These are phyloP conservation scores for Haliclona indistincta DNA, from an alignment of 37 sponge, comb jelly and placozoan species.

Conservation along the genomic window DNA sequence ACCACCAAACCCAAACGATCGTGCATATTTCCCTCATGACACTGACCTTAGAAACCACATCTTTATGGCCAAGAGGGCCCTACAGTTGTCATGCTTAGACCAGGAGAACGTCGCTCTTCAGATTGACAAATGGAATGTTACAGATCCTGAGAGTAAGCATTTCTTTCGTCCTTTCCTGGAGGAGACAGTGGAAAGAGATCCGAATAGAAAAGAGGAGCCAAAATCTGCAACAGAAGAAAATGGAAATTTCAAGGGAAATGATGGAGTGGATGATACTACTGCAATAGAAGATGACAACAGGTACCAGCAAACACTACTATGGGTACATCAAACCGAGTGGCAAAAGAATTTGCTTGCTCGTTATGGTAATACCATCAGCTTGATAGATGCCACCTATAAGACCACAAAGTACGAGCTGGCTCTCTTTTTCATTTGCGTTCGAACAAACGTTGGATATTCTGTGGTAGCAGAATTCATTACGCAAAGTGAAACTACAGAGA, in stretches of 20 bases:
- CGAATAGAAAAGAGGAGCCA: too few relatives aligned
- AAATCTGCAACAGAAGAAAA: too few relatives aligned
- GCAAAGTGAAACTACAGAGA: constrained; percentile 12
- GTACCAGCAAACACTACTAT: constrained; percentile 20
- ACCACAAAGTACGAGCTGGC: constrained; percentile 46
- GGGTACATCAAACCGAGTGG: constrained; percentile 48
- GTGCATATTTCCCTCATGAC: constrained; percentile 16
- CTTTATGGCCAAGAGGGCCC: too few relatives aligned
- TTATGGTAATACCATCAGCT: constrained; percentile 37
- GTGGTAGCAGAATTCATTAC: constrained; percentile 45
- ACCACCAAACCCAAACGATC: too few relatives aligned
- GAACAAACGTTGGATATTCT: too few relatives aligned
- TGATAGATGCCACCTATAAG: constrained; percentile 46
- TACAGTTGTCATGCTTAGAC: too few relatives aligned
- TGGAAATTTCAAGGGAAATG: too few relatives aligned
- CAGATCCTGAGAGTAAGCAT: not conserved
- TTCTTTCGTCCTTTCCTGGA: constrained; percentile 18
- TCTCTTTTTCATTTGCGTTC: constrained; percentile 47
- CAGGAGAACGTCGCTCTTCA: too few relatives aligned
- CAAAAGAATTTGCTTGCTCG: constrained; percentile 35
- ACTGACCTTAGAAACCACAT: constrained; percentile 36
- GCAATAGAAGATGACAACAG: not conserved
- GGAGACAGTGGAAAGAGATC: too few relatives aligned
- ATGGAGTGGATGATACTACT: not conserved
- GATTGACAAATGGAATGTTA: constrained; percentile 23